Evolutionary conservation across 2,888 invertebrate species (phyloP).

Genomic region (Arctia plantaginis): DNA sequence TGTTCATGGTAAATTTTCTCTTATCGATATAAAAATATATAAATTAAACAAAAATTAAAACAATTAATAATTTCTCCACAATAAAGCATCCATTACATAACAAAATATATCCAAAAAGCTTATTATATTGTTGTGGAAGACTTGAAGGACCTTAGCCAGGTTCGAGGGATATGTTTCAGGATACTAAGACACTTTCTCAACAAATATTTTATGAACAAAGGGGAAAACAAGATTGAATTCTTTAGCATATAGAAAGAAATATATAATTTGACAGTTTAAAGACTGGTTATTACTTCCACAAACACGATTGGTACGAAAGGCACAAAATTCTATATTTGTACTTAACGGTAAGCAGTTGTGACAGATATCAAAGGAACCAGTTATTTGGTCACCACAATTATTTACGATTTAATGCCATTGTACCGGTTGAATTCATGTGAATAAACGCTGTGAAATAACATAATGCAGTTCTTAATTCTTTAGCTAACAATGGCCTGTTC

Average conservation of each 20-base stretch:
- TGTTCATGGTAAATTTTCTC: too few relatives aligned
- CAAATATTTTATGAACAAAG: too few relatives aligned
- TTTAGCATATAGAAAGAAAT: not conserved
- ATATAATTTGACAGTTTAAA: not conserved
- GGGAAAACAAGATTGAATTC: too few relatives aligned
- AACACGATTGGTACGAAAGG: not conserved
- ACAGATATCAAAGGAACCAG: not conserved
- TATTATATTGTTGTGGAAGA: too few relatives aligned
- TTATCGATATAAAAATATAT: too few relatives aligned
- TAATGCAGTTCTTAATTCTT: constrained; percentile 4
- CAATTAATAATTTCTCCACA: too few relatives aligned
- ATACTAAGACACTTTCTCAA: too few relatives aligned
- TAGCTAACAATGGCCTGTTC: constrained; percentile 8
- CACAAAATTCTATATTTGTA: not conserved
- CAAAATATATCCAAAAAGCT: too few relatives aligned
- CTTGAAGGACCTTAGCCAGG: too few relatives aligned
- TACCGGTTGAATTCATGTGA: not conserved
- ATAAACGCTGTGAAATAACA: constrained; percentile 16
- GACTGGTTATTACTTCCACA: not conserved
- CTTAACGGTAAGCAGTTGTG: not conserved
- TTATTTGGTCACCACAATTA: constrained; percentile 18
- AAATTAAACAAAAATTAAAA: too few relatives aligned
- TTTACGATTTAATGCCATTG: constrained; percentile 13
- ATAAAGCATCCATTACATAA: too few relatives aligned
- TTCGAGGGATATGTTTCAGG: too few relatives aligned